These are phyloP conservation scores for Chaetodon trifascialis DNA, from an alignment of 2,113 vertebrate species.

Conservation along the genomic window DNA sequence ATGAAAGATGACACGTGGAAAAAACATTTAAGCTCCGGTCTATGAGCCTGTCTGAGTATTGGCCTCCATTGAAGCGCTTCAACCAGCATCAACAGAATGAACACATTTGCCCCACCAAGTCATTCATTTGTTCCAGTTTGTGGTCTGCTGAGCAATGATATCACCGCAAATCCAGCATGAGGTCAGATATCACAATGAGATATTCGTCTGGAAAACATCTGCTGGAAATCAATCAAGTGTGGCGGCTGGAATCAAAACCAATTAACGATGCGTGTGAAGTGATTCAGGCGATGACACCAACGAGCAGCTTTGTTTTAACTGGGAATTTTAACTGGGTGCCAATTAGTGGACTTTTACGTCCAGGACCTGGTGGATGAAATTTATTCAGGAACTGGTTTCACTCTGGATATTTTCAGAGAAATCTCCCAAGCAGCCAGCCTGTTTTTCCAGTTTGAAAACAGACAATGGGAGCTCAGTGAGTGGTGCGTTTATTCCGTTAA, in stretches of 20 bases:
- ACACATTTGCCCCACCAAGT: not conserved
- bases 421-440: not conserved
- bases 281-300: not conserved
- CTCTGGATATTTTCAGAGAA: not conserved
- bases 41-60: not conserved
- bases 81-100: not conserved
- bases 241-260: constrained; percentile 1
- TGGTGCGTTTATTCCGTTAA: not conserved
- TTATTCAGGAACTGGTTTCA: not conserved
- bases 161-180: constrained; percentile 21
- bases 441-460: not conserved
- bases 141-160: not conserved
- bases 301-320: not conserved
- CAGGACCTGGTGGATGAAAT: not conserved
- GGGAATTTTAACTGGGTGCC: not conserved
- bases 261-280: not conserved
- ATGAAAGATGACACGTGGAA: not conserved
- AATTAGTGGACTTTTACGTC: not conserved
- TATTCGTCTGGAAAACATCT: constrained; percentile 17
- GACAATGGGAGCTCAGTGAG: not conserved
- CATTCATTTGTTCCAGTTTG: constrained; percentile 5
- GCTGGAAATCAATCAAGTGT: not conserved
- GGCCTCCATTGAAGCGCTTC: not conserved
- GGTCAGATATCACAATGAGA: constrained; percentile 10
- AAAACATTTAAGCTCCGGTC: not conserved